phyloP scores from a whole-genome alignment of 2,888 invertebrate species.

The Drosophila nr. perissopoda region DNA sequence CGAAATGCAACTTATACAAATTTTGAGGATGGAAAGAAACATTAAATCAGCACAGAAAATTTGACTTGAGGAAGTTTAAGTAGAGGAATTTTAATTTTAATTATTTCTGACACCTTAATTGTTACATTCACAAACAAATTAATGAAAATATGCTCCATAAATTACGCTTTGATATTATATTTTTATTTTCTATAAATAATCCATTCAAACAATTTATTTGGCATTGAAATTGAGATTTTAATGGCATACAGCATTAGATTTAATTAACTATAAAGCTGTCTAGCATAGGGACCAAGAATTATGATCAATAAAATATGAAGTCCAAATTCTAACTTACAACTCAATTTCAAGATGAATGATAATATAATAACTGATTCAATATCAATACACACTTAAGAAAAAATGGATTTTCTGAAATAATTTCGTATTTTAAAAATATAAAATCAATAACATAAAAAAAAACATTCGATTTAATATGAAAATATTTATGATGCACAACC shows the following conservation, averaged over 20 bases:
- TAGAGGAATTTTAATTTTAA: neutral
- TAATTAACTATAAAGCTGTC: neutral
- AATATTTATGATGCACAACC: neutral
- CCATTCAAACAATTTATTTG: neutral
- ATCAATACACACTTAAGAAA: neutral
- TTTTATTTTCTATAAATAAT: neutral
- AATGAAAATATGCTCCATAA: neutral
- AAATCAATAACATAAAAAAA: neutral
- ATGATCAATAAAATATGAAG: neutral
- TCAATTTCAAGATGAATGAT: neutral
- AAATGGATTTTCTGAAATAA: neutral
- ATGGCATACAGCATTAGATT: neutral
- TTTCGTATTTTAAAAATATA: neutral
- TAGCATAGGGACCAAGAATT: neutral
- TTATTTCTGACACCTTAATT: neutral
- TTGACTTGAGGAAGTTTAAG: neutral
- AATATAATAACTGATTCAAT: no score
- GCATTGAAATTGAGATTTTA: neutral
- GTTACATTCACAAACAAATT: neutral
- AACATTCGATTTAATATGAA: neutral
- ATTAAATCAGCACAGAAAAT: neutral
- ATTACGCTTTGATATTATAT: no score
- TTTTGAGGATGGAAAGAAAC: neutral
- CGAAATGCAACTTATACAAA: neutral
- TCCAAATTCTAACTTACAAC: neutral